Evolutionary conservation across 2,113 vertebrate species (phyloP), one percentile per base, ranked within the genome.

Genomic region (Corythoichthys haematopterus): DNA sequence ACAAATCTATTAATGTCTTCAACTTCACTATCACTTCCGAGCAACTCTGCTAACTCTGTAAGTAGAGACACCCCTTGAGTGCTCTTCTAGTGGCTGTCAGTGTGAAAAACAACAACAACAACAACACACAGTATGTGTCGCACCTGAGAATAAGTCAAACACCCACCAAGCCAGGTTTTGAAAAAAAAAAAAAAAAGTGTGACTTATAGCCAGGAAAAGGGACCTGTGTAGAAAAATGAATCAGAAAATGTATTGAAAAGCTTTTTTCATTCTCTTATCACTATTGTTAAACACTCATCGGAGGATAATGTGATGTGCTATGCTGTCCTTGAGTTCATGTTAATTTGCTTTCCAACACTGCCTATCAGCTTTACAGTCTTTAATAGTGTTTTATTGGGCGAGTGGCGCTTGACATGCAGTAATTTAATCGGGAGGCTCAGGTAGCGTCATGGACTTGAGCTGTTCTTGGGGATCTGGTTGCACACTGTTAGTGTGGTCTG

Each of bases 381-480:
- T 64, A 61, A 72, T 69, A 56, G 10, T 65, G 74, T 64, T 33
- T 86, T 76, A 80, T 69, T 61, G 55, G 76, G 58, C 28, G 66
- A 62, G 77, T 69, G 80, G 65, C 79, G 72, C 79, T 66, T 47
- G 58, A 36, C 51, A 46, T 37, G 66, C 70, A 16, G 90, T 91
- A 89, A 91, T 76, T 78, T 68, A 80, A 90, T 89, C 85, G 48
- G 60, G 57, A 14, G 74, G 81, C 78, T 89, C 81, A 69, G 75
- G 73, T 90, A 71, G 66, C 88, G 75, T 68, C 48, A 60, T 57
- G 58, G 84, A 78, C 81, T 81, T 67, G 7, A 64, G 76, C 70
- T 87, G 78, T 83, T 86, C 78, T 70, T 69, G 66, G 50, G 79
- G 68, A 70, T 91, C 84, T 43, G 68, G 84, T 91, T 91, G 82